A percentile compares a stretch with the other conserved stretches of the same genome.
These are phyloP conservation scores for Dromococcyx pavoninus DNA, from an alignment of 2,797 vertebrate species.

Conservation along the genomic window DNA sequence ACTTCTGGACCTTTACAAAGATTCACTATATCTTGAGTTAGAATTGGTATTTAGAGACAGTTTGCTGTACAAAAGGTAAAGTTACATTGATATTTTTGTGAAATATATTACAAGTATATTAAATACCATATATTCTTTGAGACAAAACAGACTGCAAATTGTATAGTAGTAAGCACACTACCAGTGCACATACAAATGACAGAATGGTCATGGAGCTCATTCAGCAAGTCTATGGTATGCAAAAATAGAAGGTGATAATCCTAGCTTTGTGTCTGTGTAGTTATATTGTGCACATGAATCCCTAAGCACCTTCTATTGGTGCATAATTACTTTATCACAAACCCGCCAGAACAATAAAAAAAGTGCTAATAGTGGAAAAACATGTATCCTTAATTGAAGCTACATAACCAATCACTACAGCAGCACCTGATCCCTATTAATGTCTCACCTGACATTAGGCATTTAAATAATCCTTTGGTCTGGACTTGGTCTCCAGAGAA, in stretches of 20 bases:
- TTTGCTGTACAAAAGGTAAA: neutral
- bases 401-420: neutral
- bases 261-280: neutral
- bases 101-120: neutral
- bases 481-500: neutral
- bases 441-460: neutral
- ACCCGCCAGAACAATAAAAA: neutral
- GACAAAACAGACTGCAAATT: neutral
- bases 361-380: neutral
- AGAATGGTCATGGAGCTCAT: neutral
- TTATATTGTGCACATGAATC: neutral
- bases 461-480: neutral
- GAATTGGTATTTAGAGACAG: neutral
- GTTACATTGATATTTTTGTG: neutral
- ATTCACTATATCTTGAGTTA: neutral
- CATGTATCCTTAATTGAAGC: accelerated
- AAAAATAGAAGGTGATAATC: neutral
- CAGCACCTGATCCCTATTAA: neutral
- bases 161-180: neutral
- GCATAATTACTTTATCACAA: neutral
- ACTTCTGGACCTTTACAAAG: neutral
- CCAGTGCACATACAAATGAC: neutral
- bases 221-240: neutral
- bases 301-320: accelerated
- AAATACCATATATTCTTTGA: neutral